Evolutionary conservation across 2,888 invertebrate genomes (phyloP), one percentile per base, ranked within the genome.

Genomic region (Leucania comma): DNA sequence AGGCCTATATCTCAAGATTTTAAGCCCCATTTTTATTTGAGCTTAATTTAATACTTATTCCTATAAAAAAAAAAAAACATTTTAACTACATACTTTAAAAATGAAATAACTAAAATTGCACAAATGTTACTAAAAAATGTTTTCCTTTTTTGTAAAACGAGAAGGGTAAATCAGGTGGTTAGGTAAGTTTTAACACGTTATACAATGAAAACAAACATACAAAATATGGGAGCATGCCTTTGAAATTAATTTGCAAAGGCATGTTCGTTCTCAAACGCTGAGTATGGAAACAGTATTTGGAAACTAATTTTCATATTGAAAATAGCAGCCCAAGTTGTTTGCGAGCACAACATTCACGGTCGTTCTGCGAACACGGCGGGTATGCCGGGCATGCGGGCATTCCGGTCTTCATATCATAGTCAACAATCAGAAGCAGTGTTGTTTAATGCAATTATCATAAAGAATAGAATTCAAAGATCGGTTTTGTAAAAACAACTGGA

Each of bases 241-340:
- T 59, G 22, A 50, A 56, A 51, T 24, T 26, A 14, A 32, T 38
- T 68, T 24, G 26, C 20, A 42, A 48, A 35, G 22, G 20, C 22
- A 22, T 35, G 24, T 46, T 35, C 10, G 24, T 51, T 29, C n/a
- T 3, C 20, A 63, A 59, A 42, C 22, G 50, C n/a, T 12, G 46
- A 60, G 64, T 65, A 53, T 53, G 35, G 35, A 53, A 71, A 69
- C 22, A 48, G 22, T 67, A 61, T 62, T 58, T 57, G 32, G 59
- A 76, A 69, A 67, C 53, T 59, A 69, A 75, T 72, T 83, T 78
- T 75, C 35, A 71, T 67, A 72, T 78, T 58, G 50, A 63, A 78
- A 81, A 66, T 53, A 70, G 69, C 64, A 62, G 50, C 48, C 22
- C 32, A 29, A 57, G 53, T 73, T 81, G 66, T 80, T 82, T 71